Evolutionary conservation across 2,113 vertebrate genomes (phyloP), one percentile per base, ranked within the genome.

Genomic region (Vireo altiloquus): DNA sequence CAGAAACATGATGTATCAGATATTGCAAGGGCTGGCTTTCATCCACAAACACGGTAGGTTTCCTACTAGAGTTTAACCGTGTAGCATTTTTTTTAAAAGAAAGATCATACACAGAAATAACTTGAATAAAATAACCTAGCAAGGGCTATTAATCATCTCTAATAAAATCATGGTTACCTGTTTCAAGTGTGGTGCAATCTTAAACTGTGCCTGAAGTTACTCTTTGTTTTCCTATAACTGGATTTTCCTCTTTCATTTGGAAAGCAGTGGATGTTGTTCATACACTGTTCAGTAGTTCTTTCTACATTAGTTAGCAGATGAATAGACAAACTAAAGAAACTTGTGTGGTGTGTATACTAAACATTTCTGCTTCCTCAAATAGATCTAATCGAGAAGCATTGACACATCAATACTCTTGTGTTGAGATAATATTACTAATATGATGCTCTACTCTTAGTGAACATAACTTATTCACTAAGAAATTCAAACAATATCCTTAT

Each of bases 1-100:
- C 98, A 99, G 99, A 98, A 99, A 99, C 97, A 99, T 99, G 98
- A 99, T 98, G 98, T 99, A 99, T 98, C 99, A 99, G 94, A 99
- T 99, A 98, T 96, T 99, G 91, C 99, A 99, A 98, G 99, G 99
- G 74, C 97, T 99, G 97, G 99, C 99, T 49, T 99, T 99, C 98
- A 99, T 99, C 98, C 99, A 99, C 97, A 99, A 99, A 97, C 98
- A 99, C 35, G 99, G 99, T 99, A 99, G 97, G 99, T 99, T 94
- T 88, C 33, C 80, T 91, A 22, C 53, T 85, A 27, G 40, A 91
- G 46, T 87, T 66, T 49, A 68, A 42, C 20, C 82, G 21, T 25
- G 19, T 63, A 85, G 20, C 4, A 25, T 35, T 40, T 68, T 52
- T 64, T 31, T 83, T 59, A 50, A 59, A 65, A 52, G 89, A 31